phyloP scores from a whole-genome alignment of 2,113 vertebrate genomes.

The Butorides virescens region DNA sequence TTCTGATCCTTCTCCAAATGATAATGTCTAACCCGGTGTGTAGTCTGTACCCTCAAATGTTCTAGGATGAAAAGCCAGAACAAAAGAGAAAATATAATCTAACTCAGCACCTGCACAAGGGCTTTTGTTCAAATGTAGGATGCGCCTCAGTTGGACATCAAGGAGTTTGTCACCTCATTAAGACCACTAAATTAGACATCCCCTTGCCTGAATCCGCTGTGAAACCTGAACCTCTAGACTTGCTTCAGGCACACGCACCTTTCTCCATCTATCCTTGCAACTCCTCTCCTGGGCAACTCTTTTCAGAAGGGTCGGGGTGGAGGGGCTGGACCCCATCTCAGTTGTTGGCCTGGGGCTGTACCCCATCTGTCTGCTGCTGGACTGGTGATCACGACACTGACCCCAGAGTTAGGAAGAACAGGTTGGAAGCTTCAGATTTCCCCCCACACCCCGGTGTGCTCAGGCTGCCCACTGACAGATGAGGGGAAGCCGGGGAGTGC shows the following conservation, averaged over 20 bases:
- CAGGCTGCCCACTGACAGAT: neutral
- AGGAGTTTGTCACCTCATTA: neutral
- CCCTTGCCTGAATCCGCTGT: neutral
- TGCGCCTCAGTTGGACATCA: neutral
- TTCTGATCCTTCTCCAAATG: neutral
- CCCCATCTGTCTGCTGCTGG: neutral
- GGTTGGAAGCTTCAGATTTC: neutral
- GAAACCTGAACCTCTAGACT: neutral
- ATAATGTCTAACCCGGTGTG: neutral
- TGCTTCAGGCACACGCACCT: fast-evolving
- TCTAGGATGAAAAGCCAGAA: neutral
- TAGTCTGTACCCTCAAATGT: neutral
- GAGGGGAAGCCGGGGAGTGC: neutral
- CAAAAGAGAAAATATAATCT: neutral
- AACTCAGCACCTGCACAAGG: neutral
- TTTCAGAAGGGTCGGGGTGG: neutral
- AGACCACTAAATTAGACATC: neutral
- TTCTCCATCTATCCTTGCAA: neutral
- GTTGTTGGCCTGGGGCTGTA: neutral
- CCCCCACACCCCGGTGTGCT: fast-evolving
- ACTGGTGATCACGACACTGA: neutral
- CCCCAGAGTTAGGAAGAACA: neutral
- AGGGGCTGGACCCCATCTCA: neutral
- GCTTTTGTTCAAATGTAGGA: neutral
- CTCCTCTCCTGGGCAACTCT: neutral